Conservation (phyloP, 2,888 invertebrate species). For the Mythimna ferrago region DNA sequence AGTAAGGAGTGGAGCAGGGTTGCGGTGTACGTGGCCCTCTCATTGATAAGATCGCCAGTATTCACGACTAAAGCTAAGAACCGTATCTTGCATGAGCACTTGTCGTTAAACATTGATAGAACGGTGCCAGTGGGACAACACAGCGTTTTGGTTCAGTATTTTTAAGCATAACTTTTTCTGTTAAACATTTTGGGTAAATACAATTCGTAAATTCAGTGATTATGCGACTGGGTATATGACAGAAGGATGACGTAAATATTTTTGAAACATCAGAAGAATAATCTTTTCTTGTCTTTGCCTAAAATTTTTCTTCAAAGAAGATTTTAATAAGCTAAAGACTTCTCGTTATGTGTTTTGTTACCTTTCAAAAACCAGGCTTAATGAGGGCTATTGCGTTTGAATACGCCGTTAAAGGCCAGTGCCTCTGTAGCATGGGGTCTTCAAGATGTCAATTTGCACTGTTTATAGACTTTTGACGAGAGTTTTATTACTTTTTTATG, state of each 20-base stretch:
- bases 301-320: neutral
- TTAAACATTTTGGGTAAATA: conserved; percentile 2
- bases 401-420: too few relatives aligned
- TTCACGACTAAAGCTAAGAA: conserved; percentile 77
- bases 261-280: neutral
- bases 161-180: conserved; percentile 7
- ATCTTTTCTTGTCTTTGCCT: neutral
- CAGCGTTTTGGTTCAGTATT: conserved; percentile 5
- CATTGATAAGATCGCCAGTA: conserved; percentile 81
- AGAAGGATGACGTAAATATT: conserved; percentile 6
- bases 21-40: conserved; percentile 73
- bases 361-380: neutral
- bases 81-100: conserved; percentile 74
- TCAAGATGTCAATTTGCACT: too few relatives aligned
- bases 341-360: neutral
- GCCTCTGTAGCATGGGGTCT: too few relatives aligned
- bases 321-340: neutral
- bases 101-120: conserved; percentile 73
- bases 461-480: too few relatives aligned
- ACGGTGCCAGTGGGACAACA: conserved; percentile 3
- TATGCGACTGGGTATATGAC: conserved; percentile 10
- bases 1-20: conserved; percentile 76
- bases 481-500: too few relatives aligned
- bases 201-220: conserved; percentile 1
- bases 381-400: neutral